Evolutionary conservation across 92 coral and sea anemone species (phyloP), one percentile per base, ranked within the genome.

Genomic region (Palythoa grandiflora): DNA sequence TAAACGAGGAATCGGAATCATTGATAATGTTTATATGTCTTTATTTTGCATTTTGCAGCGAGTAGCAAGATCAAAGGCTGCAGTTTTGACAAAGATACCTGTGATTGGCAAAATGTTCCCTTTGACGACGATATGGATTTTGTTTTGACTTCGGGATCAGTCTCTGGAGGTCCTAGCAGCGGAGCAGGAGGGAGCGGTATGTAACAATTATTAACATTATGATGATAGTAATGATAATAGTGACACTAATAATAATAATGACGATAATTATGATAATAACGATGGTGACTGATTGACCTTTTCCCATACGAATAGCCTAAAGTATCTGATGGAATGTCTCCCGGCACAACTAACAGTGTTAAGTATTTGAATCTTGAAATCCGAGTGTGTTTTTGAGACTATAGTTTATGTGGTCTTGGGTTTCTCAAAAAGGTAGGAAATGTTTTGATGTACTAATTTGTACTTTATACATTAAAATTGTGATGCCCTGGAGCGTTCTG

Each of bases 41-140:
- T n/a, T 55, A 35, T 61, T 68, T 85, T 84, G 2, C 36, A 83
- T 60, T 85, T 65, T 71, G 80, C 79, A 80, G 93, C 73, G 38
- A 93, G 97, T 71, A 71, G 16, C 80, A 91, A 91, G 77, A 87
- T 97, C 77, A 89, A 75, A 71, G 90, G 91, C 68, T 97, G 99
- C 84, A 78, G 81, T 13, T 95, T 97, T 57, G 95, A 92, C 86
- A 70, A 63, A 3, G 94, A 95, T 70, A 81, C 89, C 7, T 97
- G 99, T 91, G 96, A 97, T 73, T 97, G 98, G 96, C 87, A 88
- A 17, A 80, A 97, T 61, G 94, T 97, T 7, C 97, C 98, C 2
- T 97, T 97, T 77, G 99, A 92, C 70, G 99, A 95, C 57, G 3
- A 88, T 0, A 51, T 7, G 9, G 92, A 97, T 79, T 97, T 97